Evolutionary conservation across 1,140 invertebrate genomes (phyloP), one percentile per base, ranked within the genome.

Genomic region (Chionoecetes opilio): DNA sequence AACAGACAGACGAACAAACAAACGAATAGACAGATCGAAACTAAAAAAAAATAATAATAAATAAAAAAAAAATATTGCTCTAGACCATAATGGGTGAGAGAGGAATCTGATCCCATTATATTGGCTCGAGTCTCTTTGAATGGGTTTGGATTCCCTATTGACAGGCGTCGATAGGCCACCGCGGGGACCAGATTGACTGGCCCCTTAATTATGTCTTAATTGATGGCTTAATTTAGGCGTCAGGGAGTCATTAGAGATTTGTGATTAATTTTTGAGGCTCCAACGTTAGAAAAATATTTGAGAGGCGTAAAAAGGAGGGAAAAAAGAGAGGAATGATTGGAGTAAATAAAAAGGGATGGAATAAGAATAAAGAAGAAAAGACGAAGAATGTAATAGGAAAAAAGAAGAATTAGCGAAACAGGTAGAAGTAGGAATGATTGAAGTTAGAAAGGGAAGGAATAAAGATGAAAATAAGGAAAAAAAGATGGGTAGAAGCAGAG

Each of bases 81-180:
- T n/a, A n/a, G 21, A 75, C 1, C 21, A 21, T n/a, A 75, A 75
- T 75, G n/a, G 21, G n/a, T 5, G 0, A 21, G 63, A n/a, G 21
- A 75, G 63, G 63, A 75, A 75, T 75, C 63, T 75, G 63, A 75
- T n/a, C 21, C 63, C 21, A 6, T 75, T 75, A 75, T 75, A 75
- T 75, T 75, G 63, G 26, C 8, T 26, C n/a, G 63, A 21, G 6
- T n/a, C 63, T 75, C 63, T 75, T 75, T 75, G 26, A 75, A 75
- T 6, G 63, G 63, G 63, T 75, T 75, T 75, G 21, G 63, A 75
- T 75, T 75, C 63, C 63, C 63, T 75, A 75, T 75, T 75, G 63
- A 75, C 63, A 75, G 63, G 11, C 21, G 63, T 75, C 63, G 63
- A 75, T 75, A 75, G 21, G 21, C 21, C 63, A 53, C 46, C 46